Evolutionary conservation across 2,797 vertebrate species (phyloP).

Genomic region (Eulemur mongoz): DNA sequence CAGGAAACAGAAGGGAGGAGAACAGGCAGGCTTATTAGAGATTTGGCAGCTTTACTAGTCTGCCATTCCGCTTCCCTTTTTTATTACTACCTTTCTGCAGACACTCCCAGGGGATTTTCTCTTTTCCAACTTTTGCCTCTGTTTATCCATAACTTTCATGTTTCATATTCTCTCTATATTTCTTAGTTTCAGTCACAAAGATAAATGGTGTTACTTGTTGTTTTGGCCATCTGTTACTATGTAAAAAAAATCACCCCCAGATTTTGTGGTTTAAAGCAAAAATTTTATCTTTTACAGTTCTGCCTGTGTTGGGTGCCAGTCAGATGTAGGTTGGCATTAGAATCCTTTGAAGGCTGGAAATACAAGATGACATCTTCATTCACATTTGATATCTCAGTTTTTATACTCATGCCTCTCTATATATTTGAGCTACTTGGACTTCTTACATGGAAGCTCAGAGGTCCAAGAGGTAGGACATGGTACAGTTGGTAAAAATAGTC

Average conservation of each 20-base stretch:
- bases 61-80: not conserved
- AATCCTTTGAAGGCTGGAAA: not conserved
- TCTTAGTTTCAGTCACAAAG: not conserved
- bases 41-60: not conserved
- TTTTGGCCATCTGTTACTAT: not conserved
- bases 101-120: not conserved
- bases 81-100: not conserved
- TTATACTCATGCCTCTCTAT: not conserved
- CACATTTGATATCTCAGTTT: not conserved
- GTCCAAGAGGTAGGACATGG: not conserved
- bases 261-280: not conserved
- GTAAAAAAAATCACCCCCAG: not conserved
- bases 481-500: not conserved
- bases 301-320: not conserved
- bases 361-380: not conserved
- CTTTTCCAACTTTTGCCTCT: not conserved
- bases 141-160: not conserved
- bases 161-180: not conserved
- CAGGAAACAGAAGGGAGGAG: not conserved
- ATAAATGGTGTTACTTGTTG: not conserved
- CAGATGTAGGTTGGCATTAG: not conserved
- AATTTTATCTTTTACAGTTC: not conserved
- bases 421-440: not conserved
- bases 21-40: not conserved
- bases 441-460: not conserved